Base-by-base conservation (phyloP, 2,113 vertebrate genomes). In the Leptobrachium leishanense region DNA sequence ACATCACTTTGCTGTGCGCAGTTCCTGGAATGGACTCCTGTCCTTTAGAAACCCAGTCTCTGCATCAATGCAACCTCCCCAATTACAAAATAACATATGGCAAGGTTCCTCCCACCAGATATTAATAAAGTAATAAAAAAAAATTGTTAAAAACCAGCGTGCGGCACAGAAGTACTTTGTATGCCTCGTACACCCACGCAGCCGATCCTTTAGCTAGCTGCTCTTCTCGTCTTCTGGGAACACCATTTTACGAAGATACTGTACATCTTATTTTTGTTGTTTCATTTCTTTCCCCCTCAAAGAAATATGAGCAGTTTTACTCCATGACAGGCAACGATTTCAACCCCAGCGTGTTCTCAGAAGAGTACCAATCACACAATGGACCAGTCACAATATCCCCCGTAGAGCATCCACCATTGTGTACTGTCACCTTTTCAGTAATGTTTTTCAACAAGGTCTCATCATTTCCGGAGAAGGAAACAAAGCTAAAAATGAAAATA, bases 271-370 rank as follows among this genome's bases (percentile, higher is more conserved):
- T 59, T 59, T 59, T 59, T 59, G 3, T 15, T 59, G 9, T 59
- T 50, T 13, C 11, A 54, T 54, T 11, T 8, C 11, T 54, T 54
- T 54, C 11, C 11, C 2, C 50, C 50, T 11, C 13, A 59, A 59
- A 59, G 55, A 5, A 70, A 20, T 11, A 43, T 50, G 15, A 46
- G 31, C n/a, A 50, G 13, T 70, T 70, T 70, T 70, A 31, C 68
- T 70, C 43, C 15, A 70, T 70, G 68, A 70, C 68, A 70, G 44
- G 68, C 43, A 70, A 20, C 68, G 43, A 70, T 70, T 70, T 70
- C 50, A 43, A 50, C 68, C 68, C 13, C 43, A 70, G 68, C 68
- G 50, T 70, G 68, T 70, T n/a, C 20, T 7, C 68, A 46, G 68
- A 70, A 20, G 43, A 70, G 68, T 70, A 70, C 62, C 15, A 70